phyloP scores from a whole-genome alignment of 2,113 vertebrate genomes.

The Sigmodon hispidus region DNA sequence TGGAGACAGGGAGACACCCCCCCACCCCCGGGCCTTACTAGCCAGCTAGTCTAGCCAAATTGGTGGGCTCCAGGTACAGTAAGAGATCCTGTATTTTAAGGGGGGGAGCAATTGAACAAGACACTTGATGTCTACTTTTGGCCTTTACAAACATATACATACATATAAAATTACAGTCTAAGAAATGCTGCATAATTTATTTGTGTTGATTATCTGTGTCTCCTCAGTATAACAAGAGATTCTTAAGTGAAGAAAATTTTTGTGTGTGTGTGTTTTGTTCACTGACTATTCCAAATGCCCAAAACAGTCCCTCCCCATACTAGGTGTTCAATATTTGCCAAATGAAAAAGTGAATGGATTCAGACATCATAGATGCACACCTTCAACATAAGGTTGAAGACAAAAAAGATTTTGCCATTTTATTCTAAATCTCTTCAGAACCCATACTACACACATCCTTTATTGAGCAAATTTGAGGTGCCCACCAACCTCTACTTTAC shows the following conservation, averaged over 20 bases:
- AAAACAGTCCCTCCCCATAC: neutral
- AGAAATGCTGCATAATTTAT: constrained; percentile 49
- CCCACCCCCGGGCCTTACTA: neutral
- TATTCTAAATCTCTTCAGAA: constrained; percentile 50
- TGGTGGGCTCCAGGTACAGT: neutral
- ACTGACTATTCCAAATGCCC: constrained; percentile 33
- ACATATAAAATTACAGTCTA: neutral
- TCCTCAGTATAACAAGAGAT: constrained; percentile 17
- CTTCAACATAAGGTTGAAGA: constrained; percentile 6
- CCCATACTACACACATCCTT: neutral
- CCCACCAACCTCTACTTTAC: constrained; percentile 21
- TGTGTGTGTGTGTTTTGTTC: constrained; percentile 34
- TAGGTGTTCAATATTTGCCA: constrained; percentile 40
- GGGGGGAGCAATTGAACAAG: neutral
- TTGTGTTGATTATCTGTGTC: constrained; percentile 17
- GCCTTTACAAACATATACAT: neutral
- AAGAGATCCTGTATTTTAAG: neutral
- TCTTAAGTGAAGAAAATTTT: neutral
- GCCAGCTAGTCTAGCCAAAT: neutral
- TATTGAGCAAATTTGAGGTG: constrained; percentile 36
- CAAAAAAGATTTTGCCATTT: constrained; percentile 57
- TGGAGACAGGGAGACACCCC: neutral
- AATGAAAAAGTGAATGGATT: constrained; percentile 43
- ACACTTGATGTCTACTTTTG: neutral
- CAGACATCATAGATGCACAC: neutral